Percentiles rank a stretch among this genome's conserved stretches.
These are phyloP conservation scores for Antitype chi DNA, from an alignment of 2,888 invertebrate species.

Conservation along the genomic window DNA sequence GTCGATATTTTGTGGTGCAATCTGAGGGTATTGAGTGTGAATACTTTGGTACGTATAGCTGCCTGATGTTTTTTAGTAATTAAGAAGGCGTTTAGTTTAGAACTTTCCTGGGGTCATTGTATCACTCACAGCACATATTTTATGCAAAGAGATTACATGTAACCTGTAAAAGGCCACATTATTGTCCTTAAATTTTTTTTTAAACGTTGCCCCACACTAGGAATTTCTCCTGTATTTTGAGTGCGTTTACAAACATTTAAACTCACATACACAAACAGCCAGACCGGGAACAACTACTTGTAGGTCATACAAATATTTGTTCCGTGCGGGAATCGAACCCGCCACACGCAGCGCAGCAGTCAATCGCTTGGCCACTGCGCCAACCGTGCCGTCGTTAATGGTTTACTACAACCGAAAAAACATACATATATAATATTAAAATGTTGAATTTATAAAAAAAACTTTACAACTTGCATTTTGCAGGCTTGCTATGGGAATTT, in stretches of 20 bases:
- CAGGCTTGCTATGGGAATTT: background rate
- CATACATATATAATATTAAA: background rate
- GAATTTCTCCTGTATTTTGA: no score
- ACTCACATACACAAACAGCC: no score
- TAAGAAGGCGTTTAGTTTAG: background rate
- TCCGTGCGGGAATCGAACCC: no score
- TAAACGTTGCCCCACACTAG: no score
- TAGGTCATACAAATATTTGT: no score
- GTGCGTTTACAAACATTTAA: no score
- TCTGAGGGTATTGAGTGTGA: constrained; percentile 4
- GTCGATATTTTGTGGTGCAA: constrained; percentile 54
- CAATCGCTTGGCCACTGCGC: no score
- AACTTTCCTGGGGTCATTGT: background rate
- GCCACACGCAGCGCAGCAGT: no score
- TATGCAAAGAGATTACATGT: background rate
- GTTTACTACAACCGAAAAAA: background rate
- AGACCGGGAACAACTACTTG: no score
- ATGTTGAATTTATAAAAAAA: background rate
- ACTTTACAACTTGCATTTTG: background rate
- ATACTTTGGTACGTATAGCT: background rate
- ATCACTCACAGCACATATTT: background rate
- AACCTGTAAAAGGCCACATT: no score
- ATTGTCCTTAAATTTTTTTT: no score
- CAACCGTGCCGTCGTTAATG: no score
- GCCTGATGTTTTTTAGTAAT: background rate